A percentile compares a stretch with the other conserved stretches of the same genome.
These are phyloP conservation scores for Chironomus tentans DNA, from an alignment of 2,888 invertebrate genomes.

Conservation along the genomic window DNA sequence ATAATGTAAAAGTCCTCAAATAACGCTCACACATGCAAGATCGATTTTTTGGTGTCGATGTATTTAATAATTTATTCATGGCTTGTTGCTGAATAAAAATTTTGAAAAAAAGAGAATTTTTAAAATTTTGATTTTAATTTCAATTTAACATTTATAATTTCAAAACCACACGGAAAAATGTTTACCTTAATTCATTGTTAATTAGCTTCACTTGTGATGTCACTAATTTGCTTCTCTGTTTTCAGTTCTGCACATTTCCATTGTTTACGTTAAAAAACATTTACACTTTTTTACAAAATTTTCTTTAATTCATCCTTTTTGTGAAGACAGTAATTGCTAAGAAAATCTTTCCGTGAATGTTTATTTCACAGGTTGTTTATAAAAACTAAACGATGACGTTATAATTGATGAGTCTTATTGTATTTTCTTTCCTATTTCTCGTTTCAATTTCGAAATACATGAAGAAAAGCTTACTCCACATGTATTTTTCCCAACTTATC, in stretches of 20 bases:
- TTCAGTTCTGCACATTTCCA: neutral
- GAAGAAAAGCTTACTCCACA: too few species aligned
- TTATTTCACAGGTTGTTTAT: neutral
- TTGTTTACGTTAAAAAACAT: neutral
- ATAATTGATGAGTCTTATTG: neutral
- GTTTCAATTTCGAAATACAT: neutral
- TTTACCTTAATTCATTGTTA: neutral
- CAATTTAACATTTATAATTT: neutral
- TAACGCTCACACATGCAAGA: too few species aligned
- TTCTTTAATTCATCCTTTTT: neutral
- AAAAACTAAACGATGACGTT: neutral
- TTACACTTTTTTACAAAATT: neutral
- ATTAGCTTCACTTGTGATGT: neutral
- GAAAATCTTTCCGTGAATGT: neutral
- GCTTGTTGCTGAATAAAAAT: too few species aligned
- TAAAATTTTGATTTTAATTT: too few species aligned
- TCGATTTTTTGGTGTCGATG: too few species aligned
- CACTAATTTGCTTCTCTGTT: neutral
- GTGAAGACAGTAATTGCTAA: neutral
- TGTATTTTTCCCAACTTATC: too few species aligned
- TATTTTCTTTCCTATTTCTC: neutral
- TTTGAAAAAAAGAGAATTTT: too few species aligned
- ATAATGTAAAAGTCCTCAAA: too few species aligned
- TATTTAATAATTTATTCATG: too few species aligned
- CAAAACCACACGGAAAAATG: neutral